Percentiles rank a stretch among this genome's conserved stretches.
Conservation (phyloP, 1,140 invertebrate genomes). For the Lamellibrachia luymesi region DNA sequence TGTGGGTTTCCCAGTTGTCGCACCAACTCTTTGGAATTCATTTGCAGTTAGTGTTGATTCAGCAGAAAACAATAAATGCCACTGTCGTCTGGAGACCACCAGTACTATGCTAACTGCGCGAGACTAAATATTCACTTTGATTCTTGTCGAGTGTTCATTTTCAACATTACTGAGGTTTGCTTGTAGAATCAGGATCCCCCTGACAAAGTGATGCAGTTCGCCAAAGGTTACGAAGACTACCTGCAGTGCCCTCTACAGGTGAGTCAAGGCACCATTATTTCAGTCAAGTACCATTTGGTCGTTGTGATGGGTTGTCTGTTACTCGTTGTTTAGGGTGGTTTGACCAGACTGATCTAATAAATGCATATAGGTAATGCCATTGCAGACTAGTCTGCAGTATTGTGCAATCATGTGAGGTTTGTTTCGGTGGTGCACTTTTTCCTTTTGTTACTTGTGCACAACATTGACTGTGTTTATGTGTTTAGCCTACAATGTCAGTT, state of each 20-base stretch:
- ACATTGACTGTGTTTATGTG: background rate
- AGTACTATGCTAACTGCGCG: background rate
- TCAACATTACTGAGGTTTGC: constrained; percentile 18
- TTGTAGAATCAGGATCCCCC: constrained; percentile 46
- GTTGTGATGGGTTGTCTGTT: background rate
- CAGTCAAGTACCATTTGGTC: background rate
- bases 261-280: constrained; percentile 15
- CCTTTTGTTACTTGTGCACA: background rate
- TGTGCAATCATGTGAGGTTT: background rate
- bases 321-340: background rate
- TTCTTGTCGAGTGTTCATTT: background rate
- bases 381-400: background rate
- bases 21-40: too few relatives aligned
- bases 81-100: background rate
- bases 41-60: too few relatives aligned
- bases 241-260: constrained; percentile 68
- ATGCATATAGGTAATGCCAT: background rate
- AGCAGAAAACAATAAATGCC: too few relatives aligned
- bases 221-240: constrained; percentile 85
- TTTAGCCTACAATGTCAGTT: background rate
- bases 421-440: background rate
- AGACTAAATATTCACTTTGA: background rate
- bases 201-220: constrained; percentile 65
- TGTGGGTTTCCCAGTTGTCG: too few relatives aligned
- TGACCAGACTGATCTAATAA: background rate